Evolutionary conservation across 2,113 vertebrate genomes (phyloP).

Genomic region (Pica pica): DNA sequence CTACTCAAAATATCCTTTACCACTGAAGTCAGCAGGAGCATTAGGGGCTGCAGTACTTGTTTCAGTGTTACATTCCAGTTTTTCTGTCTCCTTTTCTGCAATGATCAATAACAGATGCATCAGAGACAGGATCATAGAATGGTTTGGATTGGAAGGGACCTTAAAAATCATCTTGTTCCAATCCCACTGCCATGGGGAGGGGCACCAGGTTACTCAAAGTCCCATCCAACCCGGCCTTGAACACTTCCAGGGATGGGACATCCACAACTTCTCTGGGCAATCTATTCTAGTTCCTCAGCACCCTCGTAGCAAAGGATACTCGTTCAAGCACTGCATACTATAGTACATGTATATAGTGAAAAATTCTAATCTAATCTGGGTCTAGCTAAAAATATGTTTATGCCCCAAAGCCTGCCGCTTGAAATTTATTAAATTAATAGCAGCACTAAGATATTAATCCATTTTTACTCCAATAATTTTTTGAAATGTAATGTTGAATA

Average conservation of each 20-base stretch:
- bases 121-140: neutral
- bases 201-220: neutral
- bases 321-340: rapidly evolving
- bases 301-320: rapidly evolving
- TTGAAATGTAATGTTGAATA: neutral
- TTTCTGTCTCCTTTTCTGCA: neutral
- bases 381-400: neutral
- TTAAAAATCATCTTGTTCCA: neutral
- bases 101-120: neutral
- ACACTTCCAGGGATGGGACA: neutral
- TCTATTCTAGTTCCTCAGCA: neutral
- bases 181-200: neutral
- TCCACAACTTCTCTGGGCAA: neutral
- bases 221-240: neutral
- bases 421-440: neutral
- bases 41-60: neutral
- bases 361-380: neutral
- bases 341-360: neutral
- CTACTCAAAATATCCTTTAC: neutral
- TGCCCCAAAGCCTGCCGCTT: neutral
- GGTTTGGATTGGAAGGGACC: neutral
- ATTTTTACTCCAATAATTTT: neutral
- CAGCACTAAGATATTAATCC: neutral
- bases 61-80: neutral
- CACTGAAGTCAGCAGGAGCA: neutral